Evolutionary conservation across 2,113 vertebrate species (phyloP).

Genomic region (Cardinalis cardinalis): DNA sequence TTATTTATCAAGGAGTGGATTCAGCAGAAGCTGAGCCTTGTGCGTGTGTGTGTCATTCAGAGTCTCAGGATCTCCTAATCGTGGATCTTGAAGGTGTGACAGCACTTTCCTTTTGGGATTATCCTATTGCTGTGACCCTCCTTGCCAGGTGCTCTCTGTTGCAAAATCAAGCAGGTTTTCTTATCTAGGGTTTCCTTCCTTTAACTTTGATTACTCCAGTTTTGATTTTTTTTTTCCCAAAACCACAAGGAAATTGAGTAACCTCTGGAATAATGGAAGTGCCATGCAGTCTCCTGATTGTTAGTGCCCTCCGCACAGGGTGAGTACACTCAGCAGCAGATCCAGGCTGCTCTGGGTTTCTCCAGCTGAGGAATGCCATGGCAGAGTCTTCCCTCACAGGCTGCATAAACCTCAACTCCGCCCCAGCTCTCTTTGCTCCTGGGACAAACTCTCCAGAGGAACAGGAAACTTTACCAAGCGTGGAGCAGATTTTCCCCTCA

Average conservation of each 20-base stretch:
- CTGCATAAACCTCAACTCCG: not conserved
- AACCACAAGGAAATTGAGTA: not conserved
- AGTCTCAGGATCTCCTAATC: not conserved
- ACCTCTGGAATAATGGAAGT: not conserved
- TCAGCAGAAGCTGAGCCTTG: not conserved
- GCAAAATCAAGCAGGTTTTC: not conserved
- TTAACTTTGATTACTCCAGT: not conserved
- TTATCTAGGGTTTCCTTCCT: not conserved
- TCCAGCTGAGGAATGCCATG: not conserved
- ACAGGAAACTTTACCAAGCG: not conserved
- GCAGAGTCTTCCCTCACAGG: not conserved
- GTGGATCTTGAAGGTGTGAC: not conserved
- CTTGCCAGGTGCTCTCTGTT: not conserved
- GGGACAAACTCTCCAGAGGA: not conserved
- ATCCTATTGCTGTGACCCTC: not conserved
- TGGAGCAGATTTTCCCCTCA: not conserved
- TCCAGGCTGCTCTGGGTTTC: not conserved
- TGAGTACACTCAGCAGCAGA: not conserved
- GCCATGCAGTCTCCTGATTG: fast-evolving
- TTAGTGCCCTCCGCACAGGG: not conserved
- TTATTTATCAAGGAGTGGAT: not conserved
- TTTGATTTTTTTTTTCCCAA: not conserved
- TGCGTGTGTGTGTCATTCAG: not conserved
- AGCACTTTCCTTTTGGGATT: not conserved
- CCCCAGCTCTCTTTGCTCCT: not conserved